Base-by-base conservation (phyloP, 2,888 invertebrate genomes). In the Achlya flavicornis region DNA sequence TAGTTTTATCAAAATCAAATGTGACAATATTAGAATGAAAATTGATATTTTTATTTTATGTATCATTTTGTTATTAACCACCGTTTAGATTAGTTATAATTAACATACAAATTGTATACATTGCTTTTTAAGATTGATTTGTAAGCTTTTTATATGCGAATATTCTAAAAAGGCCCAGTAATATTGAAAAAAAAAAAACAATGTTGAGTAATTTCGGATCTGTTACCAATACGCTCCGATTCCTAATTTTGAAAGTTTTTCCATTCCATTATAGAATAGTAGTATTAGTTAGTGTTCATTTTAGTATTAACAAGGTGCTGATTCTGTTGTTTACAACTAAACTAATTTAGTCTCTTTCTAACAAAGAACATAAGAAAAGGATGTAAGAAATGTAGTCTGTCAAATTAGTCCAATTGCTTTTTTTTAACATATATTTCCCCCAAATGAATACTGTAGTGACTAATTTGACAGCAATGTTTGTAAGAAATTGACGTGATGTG, bases 181-280 rank as follows among this genome's bases (percentile, higher is more conserved):
- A 53, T 19, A 10, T 10, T 8, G 6, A 16, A 19, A 53, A 10
- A 53, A 41, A 41, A 12, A 41, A 7, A 41, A 7, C 12, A 12
- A n/a, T 41, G 41, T 41, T 38, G 38, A 38, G 8, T 38, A 2
- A 10, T 26, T 26, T 26, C 2, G 26, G 26, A 59, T 62, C 62
- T 33, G 57, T 53, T 53, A 35, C 33, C 35, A 58, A 1, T 14
- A n/a, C n/a, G 3, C 14, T 58, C 35, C 58, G 16, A 35, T 75
- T 79, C 67, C 65, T 71, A 68, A 19, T 33, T 53, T 35, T 38
- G 46, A 60, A 5, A 19, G 43, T 46, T 26, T 70, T 63, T 82
- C 77, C 87, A 86, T 85, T 87, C 86, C 85, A 84, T 58, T 65
- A 66, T n/a, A 46, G 46, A 14, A n/a, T 46, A 83, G 79, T 74